Evolutionary conservation across 2,797 vertebrate genomes (phyloP).

Genomic region (Tangara arthus): DNA sequence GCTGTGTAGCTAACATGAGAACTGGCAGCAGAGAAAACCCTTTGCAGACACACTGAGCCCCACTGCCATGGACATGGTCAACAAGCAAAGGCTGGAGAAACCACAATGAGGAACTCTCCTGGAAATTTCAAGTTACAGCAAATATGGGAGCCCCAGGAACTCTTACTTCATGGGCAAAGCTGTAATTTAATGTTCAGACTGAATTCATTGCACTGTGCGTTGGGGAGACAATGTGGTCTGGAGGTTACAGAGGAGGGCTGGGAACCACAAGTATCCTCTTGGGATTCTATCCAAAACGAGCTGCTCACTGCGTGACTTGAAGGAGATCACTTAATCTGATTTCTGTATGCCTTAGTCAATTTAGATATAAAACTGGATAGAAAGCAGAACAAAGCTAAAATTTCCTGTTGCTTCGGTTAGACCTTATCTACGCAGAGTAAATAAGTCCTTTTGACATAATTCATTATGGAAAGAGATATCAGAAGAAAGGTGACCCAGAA

Average conservation of each 20-base stretch:
- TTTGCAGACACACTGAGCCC: not conserved
- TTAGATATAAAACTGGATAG: conserved; percentile 38
- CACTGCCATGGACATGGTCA: not conserved
- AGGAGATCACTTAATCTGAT: conserved; percentile 56
- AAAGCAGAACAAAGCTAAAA: conserved; percentile 23
- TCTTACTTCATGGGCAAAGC: not conserved
- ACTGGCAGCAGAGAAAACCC: not conserved
- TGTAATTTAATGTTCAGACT: conserved; percentile 25
- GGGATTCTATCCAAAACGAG: conserved; percentile 30
- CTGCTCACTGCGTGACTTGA: not conserved
- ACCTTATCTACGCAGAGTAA: conserved; percentile 11
- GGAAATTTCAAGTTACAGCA: conserved; percentile 14
- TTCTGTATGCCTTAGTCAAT: conserved; percentile 37
- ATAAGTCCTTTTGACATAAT: not conserved
- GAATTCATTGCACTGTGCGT: not conserved
- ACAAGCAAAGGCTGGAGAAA: not conserved
- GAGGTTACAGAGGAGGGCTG: conserved; percentile 31
- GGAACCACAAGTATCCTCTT: conserved; percentile 32
- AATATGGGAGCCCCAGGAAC: conserved; percentile 18
- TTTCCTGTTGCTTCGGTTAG: not conserved
- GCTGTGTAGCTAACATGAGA: not conserved
- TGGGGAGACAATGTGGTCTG: conserved; percentile 14
- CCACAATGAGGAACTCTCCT: not conserved
- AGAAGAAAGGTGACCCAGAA: not conserved
- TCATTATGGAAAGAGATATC: not conserved